phyloP scores from a whole-genome alignment of 2,888 invertebrate genomes.

The Cephus nigrinus region DNA sequence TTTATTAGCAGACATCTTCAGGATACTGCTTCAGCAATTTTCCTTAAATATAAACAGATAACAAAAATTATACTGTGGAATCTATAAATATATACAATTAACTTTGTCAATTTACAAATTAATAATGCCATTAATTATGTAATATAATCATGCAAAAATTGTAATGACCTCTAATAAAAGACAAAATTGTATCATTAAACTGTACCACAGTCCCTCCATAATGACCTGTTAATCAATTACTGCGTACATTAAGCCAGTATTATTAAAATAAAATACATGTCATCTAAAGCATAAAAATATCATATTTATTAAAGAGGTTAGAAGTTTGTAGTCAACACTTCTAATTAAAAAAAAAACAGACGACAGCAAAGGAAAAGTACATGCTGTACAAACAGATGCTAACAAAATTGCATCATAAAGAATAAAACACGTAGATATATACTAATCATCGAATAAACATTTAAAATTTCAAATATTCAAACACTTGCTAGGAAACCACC shows the following conservation, averaged over 20 bases:
- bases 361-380: background rate
- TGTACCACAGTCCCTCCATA: background rate
- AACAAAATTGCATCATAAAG: background rate
- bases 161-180: background rate
- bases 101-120: background rate
- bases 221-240: background rate
- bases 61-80: background rate
- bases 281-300: background rate
- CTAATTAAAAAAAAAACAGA: background rate
- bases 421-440: background rate
- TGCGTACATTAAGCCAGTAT: background rate
- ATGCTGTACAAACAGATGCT: background rate
- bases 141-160: background rate
- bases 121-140: background rate
- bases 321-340: background rate
- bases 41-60: background rate
- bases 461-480: constrained; percentile 66
- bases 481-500: constrained; percentile 29
- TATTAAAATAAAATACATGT: background rate
- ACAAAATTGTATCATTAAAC: background rate
- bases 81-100: background rate
- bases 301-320: background rate
- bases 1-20: constrained; percentile 56
- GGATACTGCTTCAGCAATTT: background rate
- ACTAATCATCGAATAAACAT: constrained; percentile 35